Percentiles rank a stretch among this genome's conserved stretches.
These are phyloP conservation scores for Elgonia sp. DNA, from an alignment of 2,888 invertebrate genomes.

Conservation along the genomic window DNA sequence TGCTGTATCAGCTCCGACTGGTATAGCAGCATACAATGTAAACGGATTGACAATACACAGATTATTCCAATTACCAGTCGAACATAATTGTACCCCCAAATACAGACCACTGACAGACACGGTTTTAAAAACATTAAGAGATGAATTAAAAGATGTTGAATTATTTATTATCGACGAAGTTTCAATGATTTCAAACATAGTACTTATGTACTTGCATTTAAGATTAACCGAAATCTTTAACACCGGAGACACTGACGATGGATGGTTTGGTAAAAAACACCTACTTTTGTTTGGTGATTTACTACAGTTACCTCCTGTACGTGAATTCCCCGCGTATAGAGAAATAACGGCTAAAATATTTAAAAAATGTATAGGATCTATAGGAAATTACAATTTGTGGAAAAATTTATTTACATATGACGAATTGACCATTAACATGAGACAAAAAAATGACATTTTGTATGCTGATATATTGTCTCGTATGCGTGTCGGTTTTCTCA, in stretches of 20 bases:
- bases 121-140: not conserved
- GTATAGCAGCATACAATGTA: not conserved
- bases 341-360: not conserved
- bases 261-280: not conserved
- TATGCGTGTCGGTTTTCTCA: not conserved
- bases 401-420: slow-evolving; percentile 1
- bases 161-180: not conserved
- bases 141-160: not conserved
- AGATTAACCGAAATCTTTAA: not conserved
- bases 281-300: not conserved
- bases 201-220: not conserved
- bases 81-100: not conserved
- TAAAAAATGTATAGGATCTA: not conserved
- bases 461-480: not conserved
- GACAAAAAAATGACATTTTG: not conserved
- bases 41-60: not conserved
- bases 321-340: not conserved
- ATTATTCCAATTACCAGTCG: not conserved
- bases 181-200: not conserved
- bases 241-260: not conserved
- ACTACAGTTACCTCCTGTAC: slow-evolving; percentile 11
- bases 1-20: not conserved
- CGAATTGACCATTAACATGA: slow-evolving; percentile 6
- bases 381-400: not conserved
- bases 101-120: not conserved